These are phyloP conservation scores for Typhlichthys subterraneus DNA, from an alignment of 2,797 vertebrate genomes.

Conservation along the genomic window DNA sequence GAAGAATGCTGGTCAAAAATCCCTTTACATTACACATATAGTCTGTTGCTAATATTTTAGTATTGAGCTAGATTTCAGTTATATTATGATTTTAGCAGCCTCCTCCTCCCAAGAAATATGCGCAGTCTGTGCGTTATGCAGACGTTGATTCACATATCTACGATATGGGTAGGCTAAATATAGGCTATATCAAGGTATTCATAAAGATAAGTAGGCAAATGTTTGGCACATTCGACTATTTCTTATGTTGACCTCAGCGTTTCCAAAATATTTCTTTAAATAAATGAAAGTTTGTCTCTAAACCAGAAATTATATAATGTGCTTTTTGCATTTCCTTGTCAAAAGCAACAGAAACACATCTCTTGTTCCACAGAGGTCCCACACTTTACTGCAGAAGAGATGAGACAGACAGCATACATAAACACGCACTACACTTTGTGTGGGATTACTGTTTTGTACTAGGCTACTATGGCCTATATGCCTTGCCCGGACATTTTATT, in stretches of 20 bases:
- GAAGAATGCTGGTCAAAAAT: conserved; percentile 56
- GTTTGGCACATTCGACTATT: too few species aligned
- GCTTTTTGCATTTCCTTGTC: background rate
- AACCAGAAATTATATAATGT: background rate
- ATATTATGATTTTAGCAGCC: conserved; percentile 1
- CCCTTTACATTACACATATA: conserved; percentile 21
- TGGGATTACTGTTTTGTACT: conserved; percentile 16
- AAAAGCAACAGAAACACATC: background rate
- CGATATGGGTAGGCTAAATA: background rate
- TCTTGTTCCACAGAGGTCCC: background rate
- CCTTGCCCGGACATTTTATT: conserved; percentile 10
- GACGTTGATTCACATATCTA: conserved; percentile 40
- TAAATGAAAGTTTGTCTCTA: background rate
- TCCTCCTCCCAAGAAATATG: conserved; percentile 66
- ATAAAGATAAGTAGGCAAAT: too few species aligned
- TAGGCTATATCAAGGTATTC: too few species aligned
- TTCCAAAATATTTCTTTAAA: background rate
- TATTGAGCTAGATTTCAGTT: background rate
- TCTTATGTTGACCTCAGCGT: too few species aligned
- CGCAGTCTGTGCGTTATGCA: conserved; percentile 77
- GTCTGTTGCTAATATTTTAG: conserved; percentile 34
- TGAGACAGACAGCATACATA: background rate
- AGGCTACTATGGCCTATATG: background rate
- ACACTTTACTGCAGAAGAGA: conserved; percentile 28
- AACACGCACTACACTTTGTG: conserved; percentile 9